Evolutionary conservation across 2,888 invertebrate species (phyloP).

Genomic region (Elmis aenea): DNA sequence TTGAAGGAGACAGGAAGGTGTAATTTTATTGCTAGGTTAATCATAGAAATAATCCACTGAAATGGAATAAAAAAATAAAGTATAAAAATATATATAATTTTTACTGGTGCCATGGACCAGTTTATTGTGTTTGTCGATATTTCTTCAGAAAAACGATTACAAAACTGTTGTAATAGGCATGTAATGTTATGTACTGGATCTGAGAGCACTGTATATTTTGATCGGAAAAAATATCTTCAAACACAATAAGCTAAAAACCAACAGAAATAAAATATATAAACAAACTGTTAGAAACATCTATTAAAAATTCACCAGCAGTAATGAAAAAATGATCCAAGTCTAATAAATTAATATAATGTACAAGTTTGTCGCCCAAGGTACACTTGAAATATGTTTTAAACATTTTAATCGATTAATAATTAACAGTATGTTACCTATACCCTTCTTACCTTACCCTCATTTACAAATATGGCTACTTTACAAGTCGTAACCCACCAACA

Average conservation of each 20-base stretch:
- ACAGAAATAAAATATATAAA: slow-evolving; percentile 35
- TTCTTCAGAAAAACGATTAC: too few species aligned
- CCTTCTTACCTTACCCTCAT: slow-evolving; percentile 34
- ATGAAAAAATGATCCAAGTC: slow-evolving; percentile 27
- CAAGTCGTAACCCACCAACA: slow-evolving; percentile 26
- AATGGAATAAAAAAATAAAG: slow-evolving; percentile 26
- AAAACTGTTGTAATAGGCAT: too few species aligned
- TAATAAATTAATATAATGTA: slow-evolving; percentile 32
- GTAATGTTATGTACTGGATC: too few species aligned
- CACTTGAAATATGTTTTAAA: slow-evolving; percentile 30
- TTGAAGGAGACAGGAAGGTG: too few species aligned
- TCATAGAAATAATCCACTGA: too few species aligned
- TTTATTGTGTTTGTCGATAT: slow-evolving; percentile 30
- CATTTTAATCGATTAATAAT: slow-evolving; percentile 32
- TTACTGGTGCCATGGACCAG: slow-evolving; percentile 29
- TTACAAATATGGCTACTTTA: slow-evolving; percentile 33
- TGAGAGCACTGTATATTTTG: too few species aligned
- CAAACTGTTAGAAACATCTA: slow-evolving; percentile 34
- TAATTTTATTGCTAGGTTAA: too few species aligned
- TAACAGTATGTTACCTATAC: slow-evolving; percentile 36
- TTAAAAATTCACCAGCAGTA: slow-evolving; percentile 31
- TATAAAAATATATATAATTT: slow-evolving; percentile 32
- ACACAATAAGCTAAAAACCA: slow-evolving; percentile 15
- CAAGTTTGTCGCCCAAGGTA: slow-evolving; percentile 34
- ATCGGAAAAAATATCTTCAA: too few species aligned